Evolutionary conservation across 2,888 invertebrate genomes (phyloP).

Genomic region (Incurvaria masculella): DNA sequence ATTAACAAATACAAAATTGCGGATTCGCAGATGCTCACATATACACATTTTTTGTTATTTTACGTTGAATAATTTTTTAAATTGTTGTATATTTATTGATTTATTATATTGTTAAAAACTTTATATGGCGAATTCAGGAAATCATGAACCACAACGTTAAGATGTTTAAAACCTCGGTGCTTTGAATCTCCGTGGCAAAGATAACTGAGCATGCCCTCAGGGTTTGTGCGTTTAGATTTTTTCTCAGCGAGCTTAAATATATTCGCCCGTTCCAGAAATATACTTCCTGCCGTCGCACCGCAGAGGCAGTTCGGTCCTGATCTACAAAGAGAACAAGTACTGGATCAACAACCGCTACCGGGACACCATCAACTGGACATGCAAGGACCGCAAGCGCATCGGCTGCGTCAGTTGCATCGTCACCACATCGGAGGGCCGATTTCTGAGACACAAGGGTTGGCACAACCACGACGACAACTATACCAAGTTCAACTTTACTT

Average conservation of each 20-base stretch:
- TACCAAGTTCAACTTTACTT: constrained; percentile 48
- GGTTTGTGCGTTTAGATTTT: no score
- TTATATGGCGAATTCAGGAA: no score
- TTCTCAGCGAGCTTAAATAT: not conserved
- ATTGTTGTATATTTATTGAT: no score
- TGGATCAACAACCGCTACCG: constrained; percentile 52
- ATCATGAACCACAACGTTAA: no score
- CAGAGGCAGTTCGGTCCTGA: constrained; percentile 49
- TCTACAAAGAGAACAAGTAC: constrained; percentile 49
- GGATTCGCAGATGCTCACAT: no score
- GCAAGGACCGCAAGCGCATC: constrained; percentile 40
- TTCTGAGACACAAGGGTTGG: constrained; percentile 44
- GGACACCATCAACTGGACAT: constrained; percentile 51
- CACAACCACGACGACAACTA: constrained; percentile 49
- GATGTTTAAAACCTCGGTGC: no score
- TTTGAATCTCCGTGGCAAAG: no score
- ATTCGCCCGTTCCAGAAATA: constrained; percentile 42
- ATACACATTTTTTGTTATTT: no score
- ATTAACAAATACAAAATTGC: no score
- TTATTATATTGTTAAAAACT: no score
- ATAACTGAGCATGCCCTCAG: no score
- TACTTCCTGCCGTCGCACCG: constrained; percentile 49
- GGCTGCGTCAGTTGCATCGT: constrained; percentile 49
- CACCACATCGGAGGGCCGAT: constrained; percentile 43
- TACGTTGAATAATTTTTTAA: no score